Evolutionary conservation across 2,113 vertebrate species (phyloP).

Genomic region (Cephalopholis sonnerati): DNA sequence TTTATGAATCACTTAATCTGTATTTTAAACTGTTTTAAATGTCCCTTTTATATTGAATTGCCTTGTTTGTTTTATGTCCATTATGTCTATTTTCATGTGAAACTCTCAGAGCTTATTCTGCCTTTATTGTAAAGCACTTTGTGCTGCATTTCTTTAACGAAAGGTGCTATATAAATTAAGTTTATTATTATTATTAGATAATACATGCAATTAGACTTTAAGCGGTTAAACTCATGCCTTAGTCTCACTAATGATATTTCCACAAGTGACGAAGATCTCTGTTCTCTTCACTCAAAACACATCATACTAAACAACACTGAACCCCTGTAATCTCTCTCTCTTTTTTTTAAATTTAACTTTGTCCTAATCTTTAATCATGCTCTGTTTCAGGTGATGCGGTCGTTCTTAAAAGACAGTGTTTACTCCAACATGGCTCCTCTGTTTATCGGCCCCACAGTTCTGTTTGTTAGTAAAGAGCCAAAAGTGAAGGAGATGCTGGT

Average conservation of each 20-base stretch:
- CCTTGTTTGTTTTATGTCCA: too few species aligned
- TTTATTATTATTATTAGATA: not conserved
- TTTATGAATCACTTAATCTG: too few species aligned
- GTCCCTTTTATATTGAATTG: too few species aligned
- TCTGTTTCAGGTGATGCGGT: slow-evolving; percentile 84
- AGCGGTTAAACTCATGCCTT: not conserved
- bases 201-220: not conserved
- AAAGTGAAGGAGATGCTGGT: slow-evolving; percentile 91
- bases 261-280: not conserved
- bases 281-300: not conserved
- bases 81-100: too few species aligned
- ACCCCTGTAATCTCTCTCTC: not conserved
- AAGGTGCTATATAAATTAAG: too few species aligned
- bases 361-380: not conserved
- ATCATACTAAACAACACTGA: not conserved
- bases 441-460: slow-evolving; percentile 87
- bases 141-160: too few species aligned
- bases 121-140: too few species aligned
- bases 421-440: slow-evolving; percentile 89
- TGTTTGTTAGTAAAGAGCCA: slow-evolving; percentile 89
- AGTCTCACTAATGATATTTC: not conserved
- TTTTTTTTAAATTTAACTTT: not conserved
- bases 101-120: too few species aligned
- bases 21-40: too few species aligned
- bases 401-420: slow-evolving; percentile 83